Conservation (phyloP, 2,888 invertebrate genomes). For the Melinaea marsaeus region DNA sequence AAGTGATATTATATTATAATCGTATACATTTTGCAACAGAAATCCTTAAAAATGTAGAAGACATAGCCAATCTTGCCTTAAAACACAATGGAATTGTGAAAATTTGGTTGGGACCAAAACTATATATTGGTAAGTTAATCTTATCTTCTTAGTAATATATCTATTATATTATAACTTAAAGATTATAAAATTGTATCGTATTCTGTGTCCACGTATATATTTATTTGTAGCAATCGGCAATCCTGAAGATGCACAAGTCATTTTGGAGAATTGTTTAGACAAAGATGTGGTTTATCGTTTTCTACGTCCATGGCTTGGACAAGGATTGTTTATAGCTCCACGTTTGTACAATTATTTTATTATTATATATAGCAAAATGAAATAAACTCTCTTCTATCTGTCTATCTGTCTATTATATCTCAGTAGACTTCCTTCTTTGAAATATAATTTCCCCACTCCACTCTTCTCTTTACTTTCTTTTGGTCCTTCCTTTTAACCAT, state of each 20-base stretch:
- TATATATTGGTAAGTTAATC: slow-evolving; percentile 56
- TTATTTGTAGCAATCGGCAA: slow-evolving; percentile 37
- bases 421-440: no score
- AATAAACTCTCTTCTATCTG: no score
- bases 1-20: neutral
- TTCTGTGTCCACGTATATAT: no score
- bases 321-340: slow-evolving; percentile 64
- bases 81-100: slow-evolving; percentile 52
- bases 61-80: slow-evolving; percentile 46
- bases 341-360: slow-evolving; percentile 42
- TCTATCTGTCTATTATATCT: no score
- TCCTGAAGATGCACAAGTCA: slow-evolving; percentile 59
- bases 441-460: no score
- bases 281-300: slow-evolving; percentile 65
- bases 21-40: slow-evolving; percentile 39
- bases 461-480: no score
- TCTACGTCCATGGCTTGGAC: slow-evolving; percentile 63
- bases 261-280: slow-evolving; percentile 63
- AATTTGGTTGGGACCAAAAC: slow-evolving; percentile 63
- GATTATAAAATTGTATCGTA: no score
- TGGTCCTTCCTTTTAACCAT: no score
- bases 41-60: slow-evolving; percentile 54
- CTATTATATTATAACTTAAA: no score
- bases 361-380: no score
- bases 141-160: neutral